phyloP scores from a whole-genome alignment of 2,797 vertebrate species.

The Fistularia commersonii region DNA sequence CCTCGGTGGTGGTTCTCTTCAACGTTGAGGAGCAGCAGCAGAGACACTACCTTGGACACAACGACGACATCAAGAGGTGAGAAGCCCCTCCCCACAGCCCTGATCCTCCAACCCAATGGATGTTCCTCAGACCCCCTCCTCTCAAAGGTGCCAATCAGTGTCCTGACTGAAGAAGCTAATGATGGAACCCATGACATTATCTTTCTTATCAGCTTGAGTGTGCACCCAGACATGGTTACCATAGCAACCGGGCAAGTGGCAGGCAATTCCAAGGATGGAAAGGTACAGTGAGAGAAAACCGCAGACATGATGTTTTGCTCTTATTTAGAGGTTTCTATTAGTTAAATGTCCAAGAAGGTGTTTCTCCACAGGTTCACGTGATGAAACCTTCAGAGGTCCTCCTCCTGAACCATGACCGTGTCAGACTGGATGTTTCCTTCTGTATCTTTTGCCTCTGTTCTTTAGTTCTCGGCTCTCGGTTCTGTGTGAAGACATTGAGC shows the following conservation, averaged over 20 bases:
- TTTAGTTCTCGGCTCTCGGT: too few relatives aligned
- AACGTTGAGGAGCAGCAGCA: constrained; percentile 88
- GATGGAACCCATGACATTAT: constrained; percentile 9
- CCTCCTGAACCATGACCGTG: not conserved
- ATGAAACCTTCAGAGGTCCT: not conserved
- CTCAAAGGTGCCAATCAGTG: too few relatives aligned
- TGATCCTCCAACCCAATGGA: too few relatives aligned
- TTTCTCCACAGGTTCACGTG: too few relatives aligned
- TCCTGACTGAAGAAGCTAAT: too few relatives aligned
- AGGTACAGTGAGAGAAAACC: constrained; percentile 67
- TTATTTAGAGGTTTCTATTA: too few relatives aligned
- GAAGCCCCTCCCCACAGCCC: constrained; percentile 6
- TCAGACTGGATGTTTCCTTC: too few relatives aligned
- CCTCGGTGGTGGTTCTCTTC: constrained; percentile 88
- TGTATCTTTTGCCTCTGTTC: too few relatives aligned
- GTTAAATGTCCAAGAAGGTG: too few relatives aligned
- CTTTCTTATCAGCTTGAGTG: constrained; percentile 75
- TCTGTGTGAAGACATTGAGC: too few relatives aligned
- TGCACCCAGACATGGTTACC: constrained; percentile 93
- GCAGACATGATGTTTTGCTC: too few relatives aligned
- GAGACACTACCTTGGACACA: constrained; percentile 90
- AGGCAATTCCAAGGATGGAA: constrained; percentile 89
- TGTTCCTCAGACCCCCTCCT: too few relatives aligned
- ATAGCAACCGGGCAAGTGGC: constrained; percentile 91
- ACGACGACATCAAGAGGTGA: constrained; percentile 92